Percentiles rank a stretch among this genome's conserved stretches.
Evolutionary conservation across 2,888 invertebrate genomes (phyloP).

Genomic region (Polia nebulosa): DNA sequence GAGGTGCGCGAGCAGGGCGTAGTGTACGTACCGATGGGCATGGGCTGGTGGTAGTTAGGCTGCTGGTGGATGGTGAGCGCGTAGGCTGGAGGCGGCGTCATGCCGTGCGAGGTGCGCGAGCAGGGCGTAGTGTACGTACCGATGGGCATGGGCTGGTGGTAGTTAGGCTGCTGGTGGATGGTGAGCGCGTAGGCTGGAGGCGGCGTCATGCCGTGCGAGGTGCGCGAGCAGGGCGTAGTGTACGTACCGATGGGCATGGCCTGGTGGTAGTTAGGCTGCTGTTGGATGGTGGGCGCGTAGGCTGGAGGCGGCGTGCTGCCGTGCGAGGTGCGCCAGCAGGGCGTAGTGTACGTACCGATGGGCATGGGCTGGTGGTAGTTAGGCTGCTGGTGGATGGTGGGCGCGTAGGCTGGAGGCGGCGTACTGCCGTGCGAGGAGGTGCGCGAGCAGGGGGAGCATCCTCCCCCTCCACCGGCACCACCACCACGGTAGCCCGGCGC

Average conservation of each 20-base stretch:
- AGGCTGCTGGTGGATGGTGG: constrained; percentile 66
- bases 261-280: constrained; percentile 72
- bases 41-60: too few species aligned
- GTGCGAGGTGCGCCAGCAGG: constrained; percentile 90
- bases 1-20: too few species aligned
- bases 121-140: too few species aligned
- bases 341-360: constrained; percentile 75
- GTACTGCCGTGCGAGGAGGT: constrained; percentile 88
- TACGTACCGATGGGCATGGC: constrained; percentile 76
- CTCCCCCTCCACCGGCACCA: constrained; percentile 93
- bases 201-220: too few species aligned
- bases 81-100: too few species aligned
- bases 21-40: too few species aligned
- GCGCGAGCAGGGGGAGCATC: constrained; percentile 93
- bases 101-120: too few species aligned
- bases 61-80: too few species aligned
- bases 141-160: too few species aligned
- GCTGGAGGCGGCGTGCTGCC: constrained; percentile 87
- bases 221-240: too few species aligned
- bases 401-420: constrained; percentile 82
- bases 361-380: constrained; percentile 76
- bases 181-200: too few species aligned
- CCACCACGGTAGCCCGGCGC: constrained; percentile 97
- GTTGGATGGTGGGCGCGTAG: constrained; percentile 70
- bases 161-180: too few species aligned